A percentile compares a stretch with the other conserved stretches of the same genome.
phyloP scores from a whole-genome alignment of 2,797 vertebrate species.

The Rhyacichthys aspro region DNA sequence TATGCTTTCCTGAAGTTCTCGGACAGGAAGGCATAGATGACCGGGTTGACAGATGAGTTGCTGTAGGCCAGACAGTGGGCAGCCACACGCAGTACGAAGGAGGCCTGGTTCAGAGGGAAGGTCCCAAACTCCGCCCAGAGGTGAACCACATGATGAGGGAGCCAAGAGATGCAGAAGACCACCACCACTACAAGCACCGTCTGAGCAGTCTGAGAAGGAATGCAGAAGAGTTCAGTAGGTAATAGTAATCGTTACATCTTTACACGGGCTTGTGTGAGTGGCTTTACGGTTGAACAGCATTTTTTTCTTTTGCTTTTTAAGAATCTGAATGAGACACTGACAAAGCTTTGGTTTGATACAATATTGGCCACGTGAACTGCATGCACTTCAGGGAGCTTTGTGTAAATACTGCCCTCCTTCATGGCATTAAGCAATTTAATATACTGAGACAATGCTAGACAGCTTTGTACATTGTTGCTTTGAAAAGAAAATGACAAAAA shows the following conservation, averaged over 20 bases:
- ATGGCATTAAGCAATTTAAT: no score
- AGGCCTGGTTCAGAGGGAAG: conserved; percentile 94
- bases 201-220: conserved; percentile 88
- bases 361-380: no score
- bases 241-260: conserved; percentile 12
- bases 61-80: conserved; percentile 98
- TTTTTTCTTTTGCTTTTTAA: no score
- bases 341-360: no score
- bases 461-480: no score
- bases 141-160: conserved; percentile 93
- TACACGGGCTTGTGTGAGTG: no score
- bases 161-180: conserved; percentile 97
- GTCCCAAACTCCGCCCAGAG: conserved; percentile 96
- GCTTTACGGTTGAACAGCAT: neutral
- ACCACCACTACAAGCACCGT: conserved; percentile 96
- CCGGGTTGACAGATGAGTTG: conserved; percentile 97
- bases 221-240: neutral
- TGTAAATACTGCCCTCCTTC: no score
- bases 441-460: no score
- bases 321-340: no score
- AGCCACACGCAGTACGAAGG: conserved; percentile 89
- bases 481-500: no score
- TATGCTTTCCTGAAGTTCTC: conserved; percentile 98
- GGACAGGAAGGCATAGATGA: conserved; percentile 96
- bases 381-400: no score